A percentile compares a stretch with the other conserved stretches of the same genome.
Conservation (phyloP, 2,888 invertebrate genomes). For the Phyllotreta striolata region DNA sequence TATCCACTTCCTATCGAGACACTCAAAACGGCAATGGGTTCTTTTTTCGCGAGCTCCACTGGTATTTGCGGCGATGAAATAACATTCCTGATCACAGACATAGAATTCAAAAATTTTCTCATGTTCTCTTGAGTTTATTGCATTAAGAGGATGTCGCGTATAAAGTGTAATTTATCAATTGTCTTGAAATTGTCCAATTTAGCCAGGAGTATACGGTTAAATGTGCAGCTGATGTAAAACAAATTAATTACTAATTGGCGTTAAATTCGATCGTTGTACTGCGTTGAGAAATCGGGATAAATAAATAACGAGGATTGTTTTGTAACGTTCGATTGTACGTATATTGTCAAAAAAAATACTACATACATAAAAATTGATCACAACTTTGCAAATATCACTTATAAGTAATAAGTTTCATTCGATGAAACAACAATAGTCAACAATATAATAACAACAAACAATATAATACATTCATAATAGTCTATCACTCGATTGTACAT, state of each 20-base stretch:
- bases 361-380: slow-evolving; percentile 36
- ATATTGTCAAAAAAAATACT: slow-evolving; percentile 14
- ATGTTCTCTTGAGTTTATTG: slow-evolving; percentile 4
- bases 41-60: slow-evolving; percentile 18
- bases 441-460: slow-evolving; percentile 24
- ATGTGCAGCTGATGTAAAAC: background rate
- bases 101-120: slow-evolving; percentile 21
- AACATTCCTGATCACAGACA: slow-evolving; percentile 24
- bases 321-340: background rate
- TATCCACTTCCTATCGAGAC: slow-evolving; percentile 5
- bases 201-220: slow-evolving; percentile 15
- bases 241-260: slow-evolving; percentile 1
- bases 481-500: slow-evolving; percentile 13
- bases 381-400: slow-evolving; percentile 36
- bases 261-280: background rate
- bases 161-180: slow-evolving; percentile 41
- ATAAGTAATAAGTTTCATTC: slow-evolving; percentile 11
- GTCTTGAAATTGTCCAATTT: slow-evolving; percentile 38
- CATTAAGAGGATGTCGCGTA: slow-evolving; percentile 32
- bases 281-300: background rate
- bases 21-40: slow-evolving; percentile 9
- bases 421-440: slow-evolving; percentile 26
- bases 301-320: background rate
- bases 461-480: slow-evolving; percentile 16
- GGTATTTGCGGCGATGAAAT: slow-evolving; percentile 6